phyloP scores from a whole-genome alignment of 1,140 invertebrate genomes.

The Thaumetopoea pityocampa region DNA sequence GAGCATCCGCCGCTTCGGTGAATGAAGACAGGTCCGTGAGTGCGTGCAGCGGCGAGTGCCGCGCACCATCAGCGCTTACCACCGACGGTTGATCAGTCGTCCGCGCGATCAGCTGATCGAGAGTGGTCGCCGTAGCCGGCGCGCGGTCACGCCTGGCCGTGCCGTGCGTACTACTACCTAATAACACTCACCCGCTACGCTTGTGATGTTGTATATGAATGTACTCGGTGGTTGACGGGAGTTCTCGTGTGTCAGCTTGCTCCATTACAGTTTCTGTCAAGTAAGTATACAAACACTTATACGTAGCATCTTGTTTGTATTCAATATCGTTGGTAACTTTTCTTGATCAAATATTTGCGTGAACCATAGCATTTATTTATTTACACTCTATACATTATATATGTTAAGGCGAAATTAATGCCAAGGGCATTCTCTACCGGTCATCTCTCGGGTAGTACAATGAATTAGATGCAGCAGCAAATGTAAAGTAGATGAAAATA shows the following conservation, averaged over 20 bases:
- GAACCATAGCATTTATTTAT: too few species aligned
- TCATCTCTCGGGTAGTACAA: too few species aligned
- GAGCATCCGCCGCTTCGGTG: conserved; percentile 21
- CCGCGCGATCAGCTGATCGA: conserved; percentile 49
- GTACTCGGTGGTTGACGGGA: conserved; percentile 49
- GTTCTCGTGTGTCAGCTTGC: conserved; percentile 26
- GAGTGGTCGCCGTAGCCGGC: conserved; percentile 27
- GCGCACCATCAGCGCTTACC: conserved; percentile 7
- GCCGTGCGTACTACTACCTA: conserved; percentile 36
- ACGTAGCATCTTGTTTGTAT: conserved; percentile 4
- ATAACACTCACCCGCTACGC: conserved; percentile 51
- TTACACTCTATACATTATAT: too few species aligned
- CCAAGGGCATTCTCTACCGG: too few species aligned
- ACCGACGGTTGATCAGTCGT: conserved; percentile 32
- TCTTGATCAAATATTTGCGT: too few species aligned
- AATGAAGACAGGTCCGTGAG: conserved; percentile 25
- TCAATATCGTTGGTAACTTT: too few species aligned
- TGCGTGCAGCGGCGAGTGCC: conserved; percentile 8
- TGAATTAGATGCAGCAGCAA: too few species aligned
- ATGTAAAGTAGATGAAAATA: too few species aligned
- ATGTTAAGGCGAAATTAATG: too few species aligned
- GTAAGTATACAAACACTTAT: too few species aligned
- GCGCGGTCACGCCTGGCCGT: conserved; percentile 37
- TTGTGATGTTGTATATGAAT: conserved; percentile 50
- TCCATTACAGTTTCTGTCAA: conserved; percentile 19